These are phyloP conservation scores for Drosophila suzukii DNA, from an alignment of 1,140 invertebrate species.

Conservation along the genomic window DNA sequence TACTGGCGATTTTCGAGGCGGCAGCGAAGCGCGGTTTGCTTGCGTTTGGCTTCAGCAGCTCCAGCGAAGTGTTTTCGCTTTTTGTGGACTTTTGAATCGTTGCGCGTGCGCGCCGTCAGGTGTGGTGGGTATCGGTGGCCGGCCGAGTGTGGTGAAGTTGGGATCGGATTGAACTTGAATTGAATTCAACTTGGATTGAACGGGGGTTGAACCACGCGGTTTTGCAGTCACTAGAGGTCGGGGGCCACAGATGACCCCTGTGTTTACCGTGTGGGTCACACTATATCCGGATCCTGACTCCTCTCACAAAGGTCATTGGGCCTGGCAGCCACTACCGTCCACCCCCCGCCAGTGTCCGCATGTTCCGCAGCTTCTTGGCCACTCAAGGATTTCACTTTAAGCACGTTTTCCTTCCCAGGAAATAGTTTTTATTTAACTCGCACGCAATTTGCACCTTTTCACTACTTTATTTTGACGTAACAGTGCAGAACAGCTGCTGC, in stretches of 20 bases:
- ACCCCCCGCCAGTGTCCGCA: constrained; percentile 4
- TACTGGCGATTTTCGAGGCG: constrained; percentile 29
- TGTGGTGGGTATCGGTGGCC: constrained; percentile 48
- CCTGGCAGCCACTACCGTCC: constrained; percentile 32
- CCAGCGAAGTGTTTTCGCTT: constrained; percentile 68
- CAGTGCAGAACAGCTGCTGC: constrained; percentile 60
- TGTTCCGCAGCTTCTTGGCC: constrained; percentile 5
- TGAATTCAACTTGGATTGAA: constrained; percentile 7
- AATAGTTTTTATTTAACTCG: constrained; percentile 50
- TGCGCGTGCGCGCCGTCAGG: constrained; percentile 49
- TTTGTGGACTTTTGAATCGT: constrained; percentile 19
- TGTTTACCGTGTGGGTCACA: constrained; percentile 12
- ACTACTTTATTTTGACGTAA: constrained; percentile 74
- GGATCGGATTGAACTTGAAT: constrained; percentile 55
- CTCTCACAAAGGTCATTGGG: constrained; percentile 5
- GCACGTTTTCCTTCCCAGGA: not conserved
- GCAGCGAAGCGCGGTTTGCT: constrained; percentile 66
- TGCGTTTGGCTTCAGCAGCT: constrained; percentile 78
- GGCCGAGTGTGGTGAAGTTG: constrained; percentile 18
- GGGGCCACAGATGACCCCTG: constrained; percentile 13
- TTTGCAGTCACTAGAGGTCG: constrained; percentile 27
- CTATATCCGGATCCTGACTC: not conserved
- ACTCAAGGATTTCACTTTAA: not conserved
- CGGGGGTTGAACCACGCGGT: constrained; percentile 25
- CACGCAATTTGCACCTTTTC: constrained; percentile 39